A percentile compares a stretch with the other conserved stretches of the same genome.
phyloP scores from a whole-genome alignment of 2,888 invertebrate genomes.

The Caenorhabditis wallacei region DNA sequence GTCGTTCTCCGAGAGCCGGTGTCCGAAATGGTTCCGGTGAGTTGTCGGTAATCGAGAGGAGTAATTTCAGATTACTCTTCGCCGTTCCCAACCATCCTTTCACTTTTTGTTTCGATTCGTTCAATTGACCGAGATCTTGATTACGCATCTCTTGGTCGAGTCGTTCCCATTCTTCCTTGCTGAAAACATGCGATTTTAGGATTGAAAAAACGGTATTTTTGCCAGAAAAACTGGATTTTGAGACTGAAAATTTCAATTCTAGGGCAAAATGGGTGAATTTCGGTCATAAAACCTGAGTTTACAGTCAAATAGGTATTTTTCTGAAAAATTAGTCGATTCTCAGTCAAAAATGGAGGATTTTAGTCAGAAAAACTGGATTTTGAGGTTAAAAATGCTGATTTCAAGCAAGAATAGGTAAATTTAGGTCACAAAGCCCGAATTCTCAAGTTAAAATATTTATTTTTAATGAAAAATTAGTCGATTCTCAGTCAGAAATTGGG shows the following conservation, averaged over 20 bases:
- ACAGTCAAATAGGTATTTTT: no score
- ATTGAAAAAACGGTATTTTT: background rate
- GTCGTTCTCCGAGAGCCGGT: constrained; percentile 91
- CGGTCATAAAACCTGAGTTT: no score
- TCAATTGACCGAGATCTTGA: constrained; percentile 62
- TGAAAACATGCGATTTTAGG: constrained; percentile 2
- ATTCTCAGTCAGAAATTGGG: no score
- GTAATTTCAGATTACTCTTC: constrained; percentile 96
- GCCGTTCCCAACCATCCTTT: constrained; percentile 84
- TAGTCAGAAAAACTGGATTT: background rate
- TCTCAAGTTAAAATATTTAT: no score
- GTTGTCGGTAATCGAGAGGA: constrained; percentile 93
- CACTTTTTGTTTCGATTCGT: constrained; percentile 84
- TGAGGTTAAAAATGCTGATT: background rate
- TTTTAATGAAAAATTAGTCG: no score
- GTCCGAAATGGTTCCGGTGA: constrained; percentile 96
- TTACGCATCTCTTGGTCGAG: constrained; percentile 73
- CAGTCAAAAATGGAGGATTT: no score
- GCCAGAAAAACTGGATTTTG: background rate
- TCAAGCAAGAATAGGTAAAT: no score
- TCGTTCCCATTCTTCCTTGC: constrained; percentile 72
- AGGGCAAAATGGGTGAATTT: no score
- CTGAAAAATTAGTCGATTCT: no score
- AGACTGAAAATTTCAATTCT: background rate
- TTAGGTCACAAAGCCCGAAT: no score